Conservation (phyloP, 2,797 vertebrate species). For the Pampus argenteus region DNA sequence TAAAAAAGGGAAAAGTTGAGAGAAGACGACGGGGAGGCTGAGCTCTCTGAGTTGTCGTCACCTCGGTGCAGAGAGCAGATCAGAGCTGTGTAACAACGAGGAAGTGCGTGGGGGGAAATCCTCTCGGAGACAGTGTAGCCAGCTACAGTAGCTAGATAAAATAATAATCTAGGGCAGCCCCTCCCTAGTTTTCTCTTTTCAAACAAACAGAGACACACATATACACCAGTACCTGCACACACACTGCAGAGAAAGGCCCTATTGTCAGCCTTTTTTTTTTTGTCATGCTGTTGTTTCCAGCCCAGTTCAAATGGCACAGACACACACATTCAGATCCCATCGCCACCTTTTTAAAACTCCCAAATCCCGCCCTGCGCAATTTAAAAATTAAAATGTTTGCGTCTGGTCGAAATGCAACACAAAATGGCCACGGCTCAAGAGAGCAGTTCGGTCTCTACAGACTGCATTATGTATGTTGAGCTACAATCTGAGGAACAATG, state of each 20-base stretch:
- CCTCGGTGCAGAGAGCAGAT: conserved; percentile 56
- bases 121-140: conserved; percentile 74
- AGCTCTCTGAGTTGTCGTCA: conserved; percentile 44
- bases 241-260: conserved; percentile 54
- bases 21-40: conserved; percentile 6
- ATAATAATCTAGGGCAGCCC: conserved; percentile 86
- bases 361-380: conserved; percentile 62
- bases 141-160: conserved; percentile 77
- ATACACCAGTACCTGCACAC: conserved; percentile 54
- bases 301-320: conserved; percentile 60
- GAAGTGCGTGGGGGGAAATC: conserved; percentile 68
- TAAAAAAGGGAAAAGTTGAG: conserved; percentile 31
- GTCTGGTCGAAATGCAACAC: conserved; percentile 38
- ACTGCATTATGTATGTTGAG: conserved; percentile 57
- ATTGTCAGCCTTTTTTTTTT: conserved; percentile 60
- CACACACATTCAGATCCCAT: conserved; percentile 48
- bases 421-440: conserved; percentile 45
- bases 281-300: conserved; percentile 45
- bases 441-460: conserved; percentile 40
- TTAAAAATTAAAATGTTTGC: conserved; percentile 74
- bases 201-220: conserved; percentile 38
- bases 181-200: conserved; percentile 66
- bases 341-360: conserved; percentile 50
- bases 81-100: conserved; percentile 42
- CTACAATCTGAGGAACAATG: conserved; percentile 40